Base-by-base conservation (phyloP, 2,797 vertebrate genomes). In the Hirundo rustica region DNA sequence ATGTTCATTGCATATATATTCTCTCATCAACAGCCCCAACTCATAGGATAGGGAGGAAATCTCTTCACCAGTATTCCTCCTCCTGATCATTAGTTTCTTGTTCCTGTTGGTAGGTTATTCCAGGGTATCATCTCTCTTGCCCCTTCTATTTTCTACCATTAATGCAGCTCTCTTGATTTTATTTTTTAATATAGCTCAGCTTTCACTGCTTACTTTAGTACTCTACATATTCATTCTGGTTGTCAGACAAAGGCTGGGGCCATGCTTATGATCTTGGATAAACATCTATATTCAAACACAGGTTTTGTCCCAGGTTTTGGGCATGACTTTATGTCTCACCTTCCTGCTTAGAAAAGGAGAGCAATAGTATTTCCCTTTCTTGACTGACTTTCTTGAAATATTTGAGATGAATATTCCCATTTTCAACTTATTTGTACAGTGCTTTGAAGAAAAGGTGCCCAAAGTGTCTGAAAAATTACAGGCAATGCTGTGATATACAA, bases 1-100 rank as follows among this genome's bases (percentile, higher is more conserved):
- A 97, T 79, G 79, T 94, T 94, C 58, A 40, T 92, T 40, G 23
- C 93, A 89, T 94, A 80, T 87, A 79, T 81, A 83, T 73, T 91
- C 88, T 84, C 42, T 85, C 73, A 88, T 74, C 81, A 85, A 58
- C 51, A 95, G 95, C 81, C 96, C 84, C 88, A 92, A 66, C 38
- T 86, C 66, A 82, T 70, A 65, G 36, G 36, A 66, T 76, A 29
- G 45, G 80, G 60, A 94, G 36, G 55, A 95, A 90, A 76, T 88
- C 50, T 71, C 66, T 88, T 87, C 58, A 73, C n/a, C 38, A 74
- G 51, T 87, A 61, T 65, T 92, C 34, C 61, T 88, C 47, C 55
- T 87, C 60, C 21, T 66, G 30, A 44, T 60, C 58, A 42, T 29
- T 86, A 13, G 12, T 93, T 92, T 93, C 54, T 61, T 94, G 11